Base-by-base conservation (phyloP, 2,113 vertebrate species). In the Oncorhynchus nerka region DNA sequence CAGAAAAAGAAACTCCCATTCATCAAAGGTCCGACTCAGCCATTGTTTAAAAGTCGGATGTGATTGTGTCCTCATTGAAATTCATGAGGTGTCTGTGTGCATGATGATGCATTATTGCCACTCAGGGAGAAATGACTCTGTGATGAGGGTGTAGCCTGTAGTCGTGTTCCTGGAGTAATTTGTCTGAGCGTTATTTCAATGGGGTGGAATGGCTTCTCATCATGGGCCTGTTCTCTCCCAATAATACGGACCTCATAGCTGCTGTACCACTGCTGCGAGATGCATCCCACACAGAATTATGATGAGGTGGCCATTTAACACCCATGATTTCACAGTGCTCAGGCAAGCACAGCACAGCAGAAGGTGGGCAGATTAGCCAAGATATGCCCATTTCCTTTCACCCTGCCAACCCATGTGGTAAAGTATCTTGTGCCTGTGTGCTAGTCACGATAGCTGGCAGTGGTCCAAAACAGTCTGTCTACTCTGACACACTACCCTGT, bases 151-250 rank as follows among this genome's bases (percentile, higher is more conserved):
- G 82, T 78, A 86, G 88, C 86, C 88, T 76, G 73, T 77, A 87
- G 86, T 86, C 81, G 85, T 85, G 83, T 90, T 88, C 87, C 88
- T 69, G 84, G 84, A 86, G 81, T 89, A 57, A 91, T 87, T 87
- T 86, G 68, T 76, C 71, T 30, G 77, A 85, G 77, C 84, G 87
- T 91, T 86, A 81, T 87, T 89, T 87, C 87, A 87, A 80, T 77
- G 80, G 78, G 75, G 68, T 67, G 75, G 82, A 84, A 88, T 87
- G 84, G 81, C 39, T 12, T 45, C 39, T 45, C 39, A 45, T 45
- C 9, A 45, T 45, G 9, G 39, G 39, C 79, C 70, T 75, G 71
- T 82, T 84, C 61, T 61, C 76, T 82, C 73, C 79, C 67, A 82
- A 80, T 85, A 82, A 84, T 11, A 45, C 39, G 39, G 39, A 45